Conservation (phyloP, 2,113 vertebrate species). For the Apodemus speciosus region DNA sequence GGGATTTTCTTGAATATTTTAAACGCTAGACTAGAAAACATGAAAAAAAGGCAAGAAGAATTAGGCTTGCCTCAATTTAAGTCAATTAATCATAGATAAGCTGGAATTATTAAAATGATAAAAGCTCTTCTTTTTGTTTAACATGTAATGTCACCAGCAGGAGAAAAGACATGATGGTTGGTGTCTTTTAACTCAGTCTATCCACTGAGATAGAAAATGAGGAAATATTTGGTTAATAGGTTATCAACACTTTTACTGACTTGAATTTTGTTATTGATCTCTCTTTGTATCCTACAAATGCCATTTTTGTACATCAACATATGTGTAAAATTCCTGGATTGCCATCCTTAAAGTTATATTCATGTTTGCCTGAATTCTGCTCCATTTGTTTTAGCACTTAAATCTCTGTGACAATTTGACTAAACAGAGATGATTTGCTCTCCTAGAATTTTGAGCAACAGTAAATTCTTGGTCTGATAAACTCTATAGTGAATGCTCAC, state of each 20-base stretch:
- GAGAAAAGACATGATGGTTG: neutral
- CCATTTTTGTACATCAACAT: neutral
- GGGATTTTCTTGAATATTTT: neutral
- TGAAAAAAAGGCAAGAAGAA: neutral
- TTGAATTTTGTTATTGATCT: neutral
- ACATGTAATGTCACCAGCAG: neutral
- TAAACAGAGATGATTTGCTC: slow-evolving; percentile 44
- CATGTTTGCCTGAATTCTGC: neutral
- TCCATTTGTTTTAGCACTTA: neutral
- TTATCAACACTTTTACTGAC: neutral
- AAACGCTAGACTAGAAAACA: neutral
- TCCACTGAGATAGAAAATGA: neutral
- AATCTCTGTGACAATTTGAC: slow-evolving; percentile 18
- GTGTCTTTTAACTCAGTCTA: neutral
- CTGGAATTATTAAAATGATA: neutral
- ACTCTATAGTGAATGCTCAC: neutral
- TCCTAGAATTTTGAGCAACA: slow-evolving; percentile 16
- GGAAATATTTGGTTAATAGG: neutral
- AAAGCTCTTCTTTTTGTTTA: neutral
- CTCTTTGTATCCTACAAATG: neutral
- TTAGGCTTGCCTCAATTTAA: neutral
- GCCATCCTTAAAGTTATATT: neutral
- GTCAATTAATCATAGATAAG: neutral
- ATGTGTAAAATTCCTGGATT: neutral
- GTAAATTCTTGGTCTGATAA: slow-evolving; percentile 38